These are phyloP conservation scores for Strigamia crassipes DNA, from an alignment of 2,888 invertebrate species.

Conservation along the genomic window DNA sequence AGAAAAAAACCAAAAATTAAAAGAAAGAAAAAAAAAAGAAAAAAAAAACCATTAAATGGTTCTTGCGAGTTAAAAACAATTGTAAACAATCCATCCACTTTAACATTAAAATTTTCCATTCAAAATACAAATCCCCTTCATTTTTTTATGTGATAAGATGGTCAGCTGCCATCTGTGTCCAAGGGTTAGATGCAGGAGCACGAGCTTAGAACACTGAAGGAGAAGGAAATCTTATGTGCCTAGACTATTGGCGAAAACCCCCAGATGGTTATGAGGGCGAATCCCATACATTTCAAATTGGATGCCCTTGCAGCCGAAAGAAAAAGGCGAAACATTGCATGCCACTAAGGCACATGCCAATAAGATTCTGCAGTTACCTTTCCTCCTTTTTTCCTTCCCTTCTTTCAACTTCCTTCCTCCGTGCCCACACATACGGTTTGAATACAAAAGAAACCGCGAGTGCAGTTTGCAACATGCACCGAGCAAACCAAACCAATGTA, in stretches of 20 bases:
- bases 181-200: neutral
- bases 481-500: neutral
- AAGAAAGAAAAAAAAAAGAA: too few relatives aligned
- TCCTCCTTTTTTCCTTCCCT: neutral
- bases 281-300: conserved; percentile 30
- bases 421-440: neutral
- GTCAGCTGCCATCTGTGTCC: conserved; percentile 26
- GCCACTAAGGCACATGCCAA: conserved; percentile 30
- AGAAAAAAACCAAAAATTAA: too few relatives aligned
- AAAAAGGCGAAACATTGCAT: conserved; percentile 20
- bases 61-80: too few relatives aligned
- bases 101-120: conserved; percentile 1
- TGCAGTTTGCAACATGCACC: neutral
- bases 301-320: conserved; percentile 20
- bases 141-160: conserved; percentile 14
- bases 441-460: neutral
- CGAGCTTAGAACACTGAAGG: neutral
- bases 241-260: conserved; percentile 5
- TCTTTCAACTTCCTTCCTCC: neutral
- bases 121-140: neutral
- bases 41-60: too few relatives aligned
- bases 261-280: conserved; percentile 30
- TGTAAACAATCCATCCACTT: neutral
- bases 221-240: conserved; percentile 7
- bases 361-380: neutral